Percentiles rank a stretch among this genome's conserved stretches.
phyloP scores from a whole-genome alignment of 1,140 invertebrate species.

The Coelopa frigida region DNA sequence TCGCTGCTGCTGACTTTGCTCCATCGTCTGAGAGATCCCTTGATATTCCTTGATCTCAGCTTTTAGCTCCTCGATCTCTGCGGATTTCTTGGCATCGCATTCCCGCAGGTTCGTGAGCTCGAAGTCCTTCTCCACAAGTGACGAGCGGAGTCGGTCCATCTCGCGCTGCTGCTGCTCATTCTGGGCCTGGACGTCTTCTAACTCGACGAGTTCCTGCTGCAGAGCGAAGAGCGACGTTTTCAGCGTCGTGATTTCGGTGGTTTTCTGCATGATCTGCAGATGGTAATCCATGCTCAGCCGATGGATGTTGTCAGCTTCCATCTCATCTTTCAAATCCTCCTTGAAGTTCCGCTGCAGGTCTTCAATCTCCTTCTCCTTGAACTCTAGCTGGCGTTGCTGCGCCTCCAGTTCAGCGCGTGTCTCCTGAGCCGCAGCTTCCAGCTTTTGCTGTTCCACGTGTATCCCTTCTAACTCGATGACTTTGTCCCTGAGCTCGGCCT shows the following conservation, averaged over 20 bases:
- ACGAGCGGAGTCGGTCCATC: constrained; percentile 29
- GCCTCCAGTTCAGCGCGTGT: constrained; percentile 26
- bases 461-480: constrained; percentile 16
- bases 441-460: constrained; percentile 23
- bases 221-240: constrained; percentile 26
- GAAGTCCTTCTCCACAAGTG: constrained; percentile 22
- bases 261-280: constrained; percentile 31
- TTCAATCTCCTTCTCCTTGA: constrained; percentile 32
- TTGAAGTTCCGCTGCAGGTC: constrained; percentile 32
- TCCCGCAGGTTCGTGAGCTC: constrained; percentile 20
- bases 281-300: constrained; percentile 30
- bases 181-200: constrained; percentile 26
- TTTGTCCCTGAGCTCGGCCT: constrained; percentile 22
- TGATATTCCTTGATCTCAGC: constrained; percentile 9
- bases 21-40: neutral
- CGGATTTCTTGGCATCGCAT: constrained; percentile 19
- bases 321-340: constrained; percentile 24
- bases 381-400: constrained; percentile 22
- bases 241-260: constrained; percentile 26
- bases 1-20: constrained; percentile 18
- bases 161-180: constrained; percentile 30
- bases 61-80: constrained; percentile 21
- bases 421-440: constrained; percentile 25
- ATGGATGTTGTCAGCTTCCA: constrained; percentile 28
- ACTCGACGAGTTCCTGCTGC: constrained; percentile 22